Percentiles rank a stretch among this genome's conserved stretches.
Evolutionary conservation across 2,113 vertebrate genomes (phyloP).

Genomic region (Pterocles gutturalis): DNA sequence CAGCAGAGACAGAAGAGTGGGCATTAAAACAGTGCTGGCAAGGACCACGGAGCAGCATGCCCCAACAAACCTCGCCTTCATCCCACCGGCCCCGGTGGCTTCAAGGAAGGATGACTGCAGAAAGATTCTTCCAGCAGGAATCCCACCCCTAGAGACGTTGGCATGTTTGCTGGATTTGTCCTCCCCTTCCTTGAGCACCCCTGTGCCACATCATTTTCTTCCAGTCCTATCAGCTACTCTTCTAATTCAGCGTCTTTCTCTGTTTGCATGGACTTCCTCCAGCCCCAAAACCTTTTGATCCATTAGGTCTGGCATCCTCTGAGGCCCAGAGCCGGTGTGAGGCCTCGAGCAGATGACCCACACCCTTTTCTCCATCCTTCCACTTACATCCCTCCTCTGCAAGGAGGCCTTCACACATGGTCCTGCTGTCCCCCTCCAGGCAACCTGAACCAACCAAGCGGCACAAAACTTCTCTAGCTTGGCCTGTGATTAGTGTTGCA

Average conservation of each 20-base stretch:
- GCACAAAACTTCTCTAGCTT: neutral
- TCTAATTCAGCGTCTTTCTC: neutral
- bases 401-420: neutral
- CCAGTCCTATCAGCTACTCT: neutral
- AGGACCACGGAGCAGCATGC: neutral
- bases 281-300: neutral
- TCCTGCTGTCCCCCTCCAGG: neutral
- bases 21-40: neutral
- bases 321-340: neutral
- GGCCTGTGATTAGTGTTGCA: neutral
- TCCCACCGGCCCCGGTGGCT: fast-evolving
- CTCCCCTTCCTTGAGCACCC: neutral
- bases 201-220: neutral
- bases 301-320: neutral
- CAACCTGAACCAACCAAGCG: neutral
- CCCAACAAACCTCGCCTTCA: neutral
- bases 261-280: neutral
- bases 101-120: neutral
- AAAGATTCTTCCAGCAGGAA: neutral
- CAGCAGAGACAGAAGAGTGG: neutral
- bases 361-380: neutral
- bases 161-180: neutral
- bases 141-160: neutral
- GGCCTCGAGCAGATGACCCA: neutral
- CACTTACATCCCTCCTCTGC: neutral